A percentile compares a stretch with the other conserved stretches of the same genome.
Conservation (phyloP, 37 sponge, comb jelly and placozoan species). For the Eunapius fragilis region DNA sequence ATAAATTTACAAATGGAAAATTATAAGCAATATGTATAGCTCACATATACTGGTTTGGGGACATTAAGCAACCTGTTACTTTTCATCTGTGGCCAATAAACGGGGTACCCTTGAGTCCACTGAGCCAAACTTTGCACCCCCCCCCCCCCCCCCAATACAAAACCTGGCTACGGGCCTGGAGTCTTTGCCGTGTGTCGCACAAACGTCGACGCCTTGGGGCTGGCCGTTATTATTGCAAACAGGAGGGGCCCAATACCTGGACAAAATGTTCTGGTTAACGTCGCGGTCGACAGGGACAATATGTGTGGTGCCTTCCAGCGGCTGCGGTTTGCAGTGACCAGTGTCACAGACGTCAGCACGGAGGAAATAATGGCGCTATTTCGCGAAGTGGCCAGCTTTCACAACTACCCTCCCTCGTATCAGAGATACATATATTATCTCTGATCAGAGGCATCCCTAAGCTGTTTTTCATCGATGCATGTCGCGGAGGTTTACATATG, state of each 20-base stretch:
- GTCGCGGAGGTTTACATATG: slow-evolving; percentile 18
- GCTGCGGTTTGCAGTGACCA: slow-evolving; percentile 2
- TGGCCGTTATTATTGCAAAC: slow-evolving; percentile 46
- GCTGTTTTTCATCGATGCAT: slow-evolving; percentile 66
- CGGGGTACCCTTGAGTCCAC: no score
- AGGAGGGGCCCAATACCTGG: not conserved
- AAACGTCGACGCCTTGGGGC: slow-evolving; percentile 17
- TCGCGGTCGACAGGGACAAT: not conserved
- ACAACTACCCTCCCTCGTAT: slow-evolving; percentile 7
- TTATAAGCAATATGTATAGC: no score
- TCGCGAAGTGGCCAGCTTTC: not conserved
- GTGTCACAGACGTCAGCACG: not conserved
- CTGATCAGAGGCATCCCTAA: slow-evolving; percentile 26
- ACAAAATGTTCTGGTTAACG: not conserved
- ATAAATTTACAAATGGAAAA: no score
- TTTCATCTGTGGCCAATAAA: no score
- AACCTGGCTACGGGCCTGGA: no score
- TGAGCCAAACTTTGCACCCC: no score
- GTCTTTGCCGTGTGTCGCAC: not conserved
- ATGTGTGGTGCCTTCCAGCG: not conserved
- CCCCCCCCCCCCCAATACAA: no score
- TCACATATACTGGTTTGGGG: no score
- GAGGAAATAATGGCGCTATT: slow-evolving; percentile 4
- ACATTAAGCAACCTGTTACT: no score
- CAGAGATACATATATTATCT: slow-evolving; percentile 21